Conservation (phyloP, 2,797 vertebrate species). For the Fundulus diaphanus region DNA sequence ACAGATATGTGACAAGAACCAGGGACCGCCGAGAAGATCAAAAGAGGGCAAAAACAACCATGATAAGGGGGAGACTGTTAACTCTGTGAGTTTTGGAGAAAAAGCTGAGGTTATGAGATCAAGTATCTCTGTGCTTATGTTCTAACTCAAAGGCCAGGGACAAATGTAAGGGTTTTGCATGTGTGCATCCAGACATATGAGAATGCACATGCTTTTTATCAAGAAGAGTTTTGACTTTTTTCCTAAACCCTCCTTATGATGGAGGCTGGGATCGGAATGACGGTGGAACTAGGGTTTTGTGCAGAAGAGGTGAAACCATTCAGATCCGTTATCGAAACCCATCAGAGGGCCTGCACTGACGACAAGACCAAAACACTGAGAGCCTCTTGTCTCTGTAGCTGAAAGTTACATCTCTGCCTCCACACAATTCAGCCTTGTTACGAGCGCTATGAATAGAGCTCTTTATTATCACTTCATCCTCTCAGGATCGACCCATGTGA, state of each 20-base stretch:
- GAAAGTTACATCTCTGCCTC: constrained; percentile 58
- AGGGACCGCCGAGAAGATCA: constrained; percentile 21
- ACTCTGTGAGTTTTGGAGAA: constrained; percentile 45
- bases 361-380: constrained; percentile 52
- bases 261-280: constrained; percentile 20
- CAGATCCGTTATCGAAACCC: constrained; percentile 52
- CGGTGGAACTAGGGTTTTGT: constrained; percentile 23
- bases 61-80: constrained; percentile 46
- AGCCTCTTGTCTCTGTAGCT: constrained; percentile 42
- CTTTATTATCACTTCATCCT: constrained; percentile 72
- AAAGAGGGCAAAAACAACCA: constrained; percentile 1
- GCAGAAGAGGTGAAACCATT: constrained; percentile 44
- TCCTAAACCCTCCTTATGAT: constrained; percentile 10
- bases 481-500: constrained; percentile 63
- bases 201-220: constrained; percentile 5
- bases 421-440: constrained; percentile 73
- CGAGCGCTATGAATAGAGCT: constrained; percentile 62
- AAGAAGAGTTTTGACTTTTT: constrained; percentile 38
- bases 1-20: constrained; percentile 36
- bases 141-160: constrained; percentile 19
- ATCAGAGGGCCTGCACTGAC: constrained; percentile 60
- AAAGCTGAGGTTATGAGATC: constrained; percentile 39
- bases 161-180: constrained; percentile 11
- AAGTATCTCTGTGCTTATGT: constrained; percentile 21
- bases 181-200: not conserved